A percentile compares a stretch with the other conserved stretches of the same genome.
These are phyloP conservation scores for Ondatra zibethicus DNA, from an alignment of 2,113 vertebrate genomes.

Conservation along the genomic window DNA sequence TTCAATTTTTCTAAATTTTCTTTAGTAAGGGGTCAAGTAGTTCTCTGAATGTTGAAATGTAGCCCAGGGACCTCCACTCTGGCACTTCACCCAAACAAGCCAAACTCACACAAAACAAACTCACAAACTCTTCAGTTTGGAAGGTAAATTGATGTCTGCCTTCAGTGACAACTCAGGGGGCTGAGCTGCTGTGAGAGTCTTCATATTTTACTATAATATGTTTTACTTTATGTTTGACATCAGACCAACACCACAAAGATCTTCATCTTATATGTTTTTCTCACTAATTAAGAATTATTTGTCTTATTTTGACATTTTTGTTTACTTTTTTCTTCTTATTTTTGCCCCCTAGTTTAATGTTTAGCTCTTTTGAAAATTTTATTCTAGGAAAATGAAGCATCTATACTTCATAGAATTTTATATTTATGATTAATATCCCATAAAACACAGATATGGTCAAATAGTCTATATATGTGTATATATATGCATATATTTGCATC, in stretches of 20 bases:
- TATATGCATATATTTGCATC: neutral
- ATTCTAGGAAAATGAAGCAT: neutral
- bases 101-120: too few relatives aligned
- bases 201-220: too few relatives aligned
- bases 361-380: neutral
- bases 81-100: neutral
- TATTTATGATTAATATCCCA: neutral
- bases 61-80: neutral
- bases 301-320: neutral
- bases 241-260: neutral
- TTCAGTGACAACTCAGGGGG: neutral
- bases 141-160: neutral
- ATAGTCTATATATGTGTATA: neutral
- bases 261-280: neutral
- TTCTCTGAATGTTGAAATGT: neutral
- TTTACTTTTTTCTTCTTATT: neutral
- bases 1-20: neutral
- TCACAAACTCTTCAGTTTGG: neutral
- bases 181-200: neutral
- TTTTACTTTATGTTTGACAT: neutral
- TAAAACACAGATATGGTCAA: neutral
- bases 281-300: neutral
- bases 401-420: neutral
- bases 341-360: neutral
- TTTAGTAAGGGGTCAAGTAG: neutral